phyloP scores from a whole-genome alignment of 2,797 vertebrate species.

The Spatula clypeata region DNA sequence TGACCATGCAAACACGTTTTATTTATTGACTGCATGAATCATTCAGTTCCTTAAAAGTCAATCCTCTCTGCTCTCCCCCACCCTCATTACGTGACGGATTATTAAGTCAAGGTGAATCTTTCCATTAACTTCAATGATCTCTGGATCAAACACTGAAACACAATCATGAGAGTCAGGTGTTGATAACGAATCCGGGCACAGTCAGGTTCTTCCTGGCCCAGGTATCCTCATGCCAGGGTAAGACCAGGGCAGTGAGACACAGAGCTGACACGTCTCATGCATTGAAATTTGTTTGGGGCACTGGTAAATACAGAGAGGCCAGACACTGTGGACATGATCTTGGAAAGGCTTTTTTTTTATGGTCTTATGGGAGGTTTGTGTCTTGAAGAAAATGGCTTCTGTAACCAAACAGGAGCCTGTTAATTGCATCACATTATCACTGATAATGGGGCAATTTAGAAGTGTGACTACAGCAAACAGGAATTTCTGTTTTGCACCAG shows the following conservation, averaged over 20 bases:
- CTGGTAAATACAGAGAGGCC: neutral
- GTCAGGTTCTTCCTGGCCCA: neutral
- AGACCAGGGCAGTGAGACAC: neutral
- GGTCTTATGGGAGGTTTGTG: neutral
- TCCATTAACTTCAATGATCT: conserved; percentile 51
- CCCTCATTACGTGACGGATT: neutral
- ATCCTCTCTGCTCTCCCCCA: neutral
- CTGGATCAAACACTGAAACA: conserved; percentile 6
- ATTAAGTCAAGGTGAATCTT: conserved; percentile 44
- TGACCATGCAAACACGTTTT: neutral
- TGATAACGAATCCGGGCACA: neutral
- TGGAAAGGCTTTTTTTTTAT: neutral
- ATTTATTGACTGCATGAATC: conserved; percentile 49
- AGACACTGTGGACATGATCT: neutral
- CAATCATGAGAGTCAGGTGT: accelerated
- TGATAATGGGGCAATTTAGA: neutral
- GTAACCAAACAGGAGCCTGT: neutral
- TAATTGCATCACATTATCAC: conserved; percentile 28
- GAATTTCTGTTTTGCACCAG: conserved; percentile 32
- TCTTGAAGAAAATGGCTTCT: conserved; percentile 5
- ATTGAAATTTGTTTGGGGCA: neutral
- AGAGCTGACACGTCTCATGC: neutral
- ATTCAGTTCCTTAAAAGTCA: neutral
- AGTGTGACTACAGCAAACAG: neutral
- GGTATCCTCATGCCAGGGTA: neutral